Base-by-base conservation (phyloP, 2,797 vertebrate species). In the Mastacembelus armatus region DNA sequence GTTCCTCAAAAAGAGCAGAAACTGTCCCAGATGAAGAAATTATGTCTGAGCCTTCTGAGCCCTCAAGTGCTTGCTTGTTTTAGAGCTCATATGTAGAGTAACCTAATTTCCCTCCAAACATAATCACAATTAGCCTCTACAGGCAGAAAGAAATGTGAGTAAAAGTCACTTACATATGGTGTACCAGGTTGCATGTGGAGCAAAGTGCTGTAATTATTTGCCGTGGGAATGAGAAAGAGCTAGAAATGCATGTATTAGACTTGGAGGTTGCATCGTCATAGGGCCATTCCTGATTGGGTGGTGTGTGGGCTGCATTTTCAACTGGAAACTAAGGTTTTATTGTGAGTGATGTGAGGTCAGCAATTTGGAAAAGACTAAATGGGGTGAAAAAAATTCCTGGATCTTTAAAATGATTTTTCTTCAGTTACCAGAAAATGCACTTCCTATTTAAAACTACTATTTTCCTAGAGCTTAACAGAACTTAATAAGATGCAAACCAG, bases 101-200 rank as follows among this genome's bases (percentile, higher is more conserved):
- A 36, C 74, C 80, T 74, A 47, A 84, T 88, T 88, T 84, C 19
- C 15, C 33, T 40, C 74, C 76, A 80, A 80, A 80, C 68, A 62
- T 61, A 81, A 83, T 76, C 74, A 66, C 63, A 55, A 45, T 45
- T 45, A 71, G 40, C 69, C 48, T 22, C 18, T 22, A 33, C 39
- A 40, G 36, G 66, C 71, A 36, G 61, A 50, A 43, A 30, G 66
- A 69, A 75, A 66, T 39, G 35, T 66, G 60, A 64, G 63, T 5
- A 0, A 15, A 54, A 54, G 55, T 44, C 38, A 39, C 30, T 66
- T 26, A 49, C 59, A 75, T 42, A 61, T 39, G 35, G 12, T 14
- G 0, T 30, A 4, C 39, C 3, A 6, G 18, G 44, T 38, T 60
- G 38, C 40, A 22, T 10, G 19, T 5, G 16, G 36, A 29, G 50